phyloP scores from a whole-genome alignment of 2,797 vertebrate species.

The Rhynchonycteris naso region DNA sequence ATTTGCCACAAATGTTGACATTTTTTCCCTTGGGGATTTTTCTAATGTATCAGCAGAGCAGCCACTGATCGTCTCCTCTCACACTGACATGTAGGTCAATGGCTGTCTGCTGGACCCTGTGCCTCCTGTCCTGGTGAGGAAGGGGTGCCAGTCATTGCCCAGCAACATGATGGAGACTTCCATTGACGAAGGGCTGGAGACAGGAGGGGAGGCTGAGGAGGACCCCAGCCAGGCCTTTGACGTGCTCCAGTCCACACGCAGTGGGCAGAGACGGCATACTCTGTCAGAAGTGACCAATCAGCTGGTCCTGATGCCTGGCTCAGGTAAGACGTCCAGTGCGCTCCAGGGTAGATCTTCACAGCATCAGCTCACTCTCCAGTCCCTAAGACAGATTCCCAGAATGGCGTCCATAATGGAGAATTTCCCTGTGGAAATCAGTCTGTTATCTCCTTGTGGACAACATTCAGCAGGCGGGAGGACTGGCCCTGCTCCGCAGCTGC shows the following conservation, averaged over 20 bases:
- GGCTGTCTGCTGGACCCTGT: constrained; percentile 97
- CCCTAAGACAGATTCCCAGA: neutral
- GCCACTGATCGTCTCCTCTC: neutral
- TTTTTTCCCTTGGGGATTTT: neutral
- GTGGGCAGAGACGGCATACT: constrained; percentile 95
- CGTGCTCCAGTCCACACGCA: constrained; percentile 92
- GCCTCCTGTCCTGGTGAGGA: constrained; percentile 90
- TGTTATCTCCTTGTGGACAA: neutral
- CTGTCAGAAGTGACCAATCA: constrained; percentile 97
- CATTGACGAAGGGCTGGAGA: constrained; percentile 97
- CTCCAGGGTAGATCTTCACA: neutral
- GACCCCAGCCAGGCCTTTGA: constrained; percentile 93
- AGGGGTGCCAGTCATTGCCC: constrained; percentile 96
- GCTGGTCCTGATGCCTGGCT: constrained; percentile 87
- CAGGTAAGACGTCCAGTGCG: constrained; percentile 85
- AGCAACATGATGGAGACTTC: constrained; percentile 99
- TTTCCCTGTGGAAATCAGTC: neutral
- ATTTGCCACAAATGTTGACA: neutral
- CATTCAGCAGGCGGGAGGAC: neutral
- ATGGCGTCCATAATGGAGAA: neutral
- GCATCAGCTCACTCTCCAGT: neutral
- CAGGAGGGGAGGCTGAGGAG: constrained; percentile 93
- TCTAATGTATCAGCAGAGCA: neutral
- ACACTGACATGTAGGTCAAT: constrained; percentile 88
- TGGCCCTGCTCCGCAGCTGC: neutral